Evolutionary conservation across 2,888 invertebrate genomes (phyloP).

Genomic region (Thumatha senex): DNA sequence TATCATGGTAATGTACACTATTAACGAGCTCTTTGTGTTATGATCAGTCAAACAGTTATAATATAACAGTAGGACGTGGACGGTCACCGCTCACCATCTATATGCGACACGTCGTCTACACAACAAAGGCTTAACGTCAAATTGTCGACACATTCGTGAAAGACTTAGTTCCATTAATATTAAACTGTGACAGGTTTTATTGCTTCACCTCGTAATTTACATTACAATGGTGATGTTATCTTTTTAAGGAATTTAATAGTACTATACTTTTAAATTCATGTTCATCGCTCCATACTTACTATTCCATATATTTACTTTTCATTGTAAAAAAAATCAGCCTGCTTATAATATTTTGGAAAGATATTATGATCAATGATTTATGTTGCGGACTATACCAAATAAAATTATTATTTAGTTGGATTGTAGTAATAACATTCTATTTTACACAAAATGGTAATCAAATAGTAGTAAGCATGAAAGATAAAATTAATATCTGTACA

Average conservation of each 20-base stretch:
- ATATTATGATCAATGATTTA: too few species aligned
- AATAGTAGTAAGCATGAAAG: too few species aligned
- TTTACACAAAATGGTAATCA: too few species aligned
- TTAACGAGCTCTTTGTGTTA: neutral
- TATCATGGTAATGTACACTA: neutral
- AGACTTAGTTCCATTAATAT: neutral
- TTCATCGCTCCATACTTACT: too few species aligned
- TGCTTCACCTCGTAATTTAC: neutral
- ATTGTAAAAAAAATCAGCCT: too few species aligned
- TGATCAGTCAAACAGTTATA: neutral
- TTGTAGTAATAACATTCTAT: too few species aligned
- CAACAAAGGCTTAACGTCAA: neutral
- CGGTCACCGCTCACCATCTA: neutral
- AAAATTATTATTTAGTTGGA: too few species aligned
- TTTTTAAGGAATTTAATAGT: neutral
- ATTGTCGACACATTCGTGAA: neutral
- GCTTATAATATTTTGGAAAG: too few species aligned
- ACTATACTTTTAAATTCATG: neutral
- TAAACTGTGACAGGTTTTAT: neutral
- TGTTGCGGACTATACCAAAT: too few species aligned
- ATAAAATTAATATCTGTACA: too few species aligned
- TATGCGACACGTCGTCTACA: neutral
- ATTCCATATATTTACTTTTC: too few species aligned
- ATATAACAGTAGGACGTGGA: neutral
- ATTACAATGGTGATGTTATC: neutral